A percentile compares a stretch with the other conserved stretches of the same genome.
phyloP scores from a whole-genome alignment of 1,140 invertebrate genomes.

The Scaptomyza montana region DNA sequence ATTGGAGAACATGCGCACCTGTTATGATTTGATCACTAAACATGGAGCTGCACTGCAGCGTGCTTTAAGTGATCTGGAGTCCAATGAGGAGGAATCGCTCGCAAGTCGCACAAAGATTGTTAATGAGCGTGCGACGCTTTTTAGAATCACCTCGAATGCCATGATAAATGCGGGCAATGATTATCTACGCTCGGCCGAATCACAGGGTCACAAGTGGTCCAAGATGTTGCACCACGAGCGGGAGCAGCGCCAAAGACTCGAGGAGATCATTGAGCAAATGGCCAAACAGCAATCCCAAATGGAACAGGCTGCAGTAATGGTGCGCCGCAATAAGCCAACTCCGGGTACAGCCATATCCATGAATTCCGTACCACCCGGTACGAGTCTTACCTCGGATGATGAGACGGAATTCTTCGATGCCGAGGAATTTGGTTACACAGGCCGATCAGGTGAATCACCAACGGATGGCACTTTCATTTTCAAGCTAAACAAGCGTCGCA shows the following conservation, averaged over 20 bases:
- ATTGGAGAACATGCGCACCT: conserved; percentile 95
- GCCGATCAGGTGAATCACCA: conserved; percentile 43
- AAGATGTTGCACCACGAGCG: conserved; percentile 96
- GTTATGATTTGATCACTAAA: conserved; percentile 94
- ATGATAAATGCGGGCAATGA: conserved; percentile 98
- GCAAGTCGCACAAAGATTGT: conserved; percentile 83
- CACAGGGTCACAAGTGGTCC: conserved; percentile 95
- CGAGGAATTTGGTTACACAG: conserved; percentile 87
- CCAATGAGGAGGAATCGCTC: conserved; percentile 85
- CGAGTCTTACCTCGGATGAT: conserved; percentile 89
- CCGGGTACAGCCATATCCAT: conserved; percentile 63
- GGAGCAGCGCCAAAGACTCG: conserved; percentile 95
- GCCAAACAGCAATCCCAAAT: conserved; percentile 97
- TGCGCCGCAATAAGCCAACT: conserved; percentile 79
- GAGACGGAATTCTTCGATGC: conserved; percentile 97
- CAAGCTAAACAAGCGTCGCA: conserved; percentile 85
- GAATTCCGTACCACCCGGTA: conserved; percentile 45
- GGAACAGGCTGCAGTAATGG: conserved; percentile 91
- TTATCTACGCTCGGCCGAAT: conserved; percentile 93
- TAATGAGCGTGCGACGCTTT: conserved; percentile 94
- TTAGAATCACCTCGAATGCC: conserved; percentile 96
- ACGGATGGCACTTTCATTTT: conserved; percentile 87
- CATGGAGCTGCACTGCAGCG: conserved; percentile 93
- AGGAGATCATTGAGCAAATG: conserved; percentile 98
- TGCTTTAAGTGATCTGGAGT: conserved; percentile 93